Conservation (phyloP, 2,888 invertebrate genomes). For the Atrina japonica region DNA sequence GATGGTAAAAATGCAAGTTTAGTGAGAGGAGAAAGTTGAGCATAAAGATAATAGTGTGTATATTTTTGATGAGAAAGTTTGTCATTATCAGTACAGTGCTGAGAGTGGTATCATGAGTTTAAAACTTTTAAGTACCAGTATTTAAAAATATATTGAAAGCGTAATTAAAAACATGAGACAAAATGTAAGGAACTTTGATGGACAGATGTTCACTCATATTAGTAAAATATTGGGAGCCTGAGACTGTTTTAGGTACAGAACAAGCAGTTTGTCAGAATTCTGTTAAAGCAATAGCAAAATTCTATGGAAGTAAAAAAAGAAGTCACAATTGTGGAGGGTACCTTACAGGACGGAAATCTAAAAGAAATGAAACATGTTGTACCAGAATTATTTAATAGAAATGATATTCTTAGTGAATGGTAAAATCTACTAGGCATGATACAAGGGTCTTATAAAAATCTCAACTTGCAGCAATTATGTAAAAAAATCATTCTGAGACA, state of each 20-base stretch:
- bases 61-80: constrained; percentile 23
- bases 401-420: neutral
- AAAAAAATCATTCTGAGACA: constrained; percentile 19
- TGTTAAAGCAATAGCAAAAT: constrained; percentile 6
- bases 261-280: neutral
- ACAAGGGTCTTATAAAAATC: neutral
- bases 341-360: constrained; percentile 10
- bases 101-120: constrained; percentile 34
- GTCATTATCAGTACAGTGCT: constrained; percentile 12
- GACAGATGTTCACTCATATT: constrained; percentile 31
- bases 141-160: constrained; percentile 18
- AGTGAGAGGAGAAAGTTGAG: constrained; percentile 26
- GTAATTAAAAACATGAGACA: constrained; percentile 42
- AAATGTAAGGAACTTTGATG: too few relatives aligned
- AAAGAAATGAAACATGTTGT: neutral
- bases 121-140: too few relatives aligned
- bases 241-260: too few relatives aligned
- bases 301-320: constrained; percentile 9
- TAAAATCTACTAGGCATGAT: neutral
- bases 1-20: too few relatives aligned
- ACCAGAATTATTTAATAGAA: neutral
- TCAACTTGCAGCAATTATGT: constrained; percentile 7
- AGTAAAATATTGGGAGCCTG: constrained; percentile 33
- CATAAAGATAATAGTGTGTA: constrained; percentile 3
- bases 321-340: constrained; percentile 12